Percentiles rank a stretch among this genome's conserved stretches.
phyloP scores from a whole-genome alignment of 2,888 invertebrate genomes.

The Phalera bucephala region DNA sequence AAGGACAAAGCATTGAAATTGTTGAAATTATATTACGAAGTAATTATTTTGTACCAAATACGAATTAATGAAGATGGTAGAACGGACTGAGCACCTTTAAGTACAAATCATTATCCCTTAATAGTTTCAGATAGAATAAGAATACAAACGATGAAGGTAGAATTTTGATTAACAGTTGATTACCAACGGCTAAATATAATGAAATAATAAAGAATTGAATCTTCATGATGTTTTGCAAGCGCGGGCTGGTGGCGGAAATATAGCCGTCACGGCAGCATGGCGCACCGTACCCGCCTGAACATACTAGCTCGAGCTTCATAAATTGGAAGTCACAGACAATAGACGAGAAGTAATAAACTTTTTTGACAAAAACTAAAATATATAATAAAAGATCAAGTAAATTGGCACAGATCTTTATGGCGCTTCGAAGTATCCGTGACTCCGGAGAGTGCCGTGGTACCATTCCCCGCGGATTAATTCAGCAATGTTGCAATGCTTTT shows the following conservation, averaged over 20 bases:
- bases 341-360: slow-evolving; percentile 21
- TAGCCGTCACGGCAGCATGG: background rate
- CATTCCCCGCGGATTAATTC: no score
- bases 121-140: no score
- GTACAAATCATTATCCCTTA: no score
- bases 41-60: no score
- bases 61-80: background rate
- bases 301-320: slow-evolving; percentile 16
- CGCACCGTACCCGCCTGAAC: background rate
- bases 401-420: slow-evolving; percentile 16
- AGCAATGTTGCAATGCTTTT: no score
- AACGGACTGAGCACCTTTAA: background rate
- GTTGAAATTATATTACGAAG: no score
- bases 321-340: slow-evolving; percentile 22
- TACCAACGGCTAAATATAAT: no score
- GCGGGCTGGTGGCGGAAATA: background rate
- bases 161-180: no score
- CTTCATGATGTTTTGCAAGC: slow-evolving; percentile 1
- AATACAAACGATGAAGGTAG: no score
- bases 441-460: no score
- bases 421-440: slow-evolving; percentile 8
- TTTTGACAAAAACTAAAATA: slow-evolving; percentile 16
- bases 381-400: slow-evolving; percentile 9
- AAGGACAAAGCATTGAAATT: no score
- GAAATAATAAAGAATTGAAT: background rate